phyloP scores from a whole-genome alignment of 1,140 invertebrate species.

The Chironomus tepperi region DNA sequence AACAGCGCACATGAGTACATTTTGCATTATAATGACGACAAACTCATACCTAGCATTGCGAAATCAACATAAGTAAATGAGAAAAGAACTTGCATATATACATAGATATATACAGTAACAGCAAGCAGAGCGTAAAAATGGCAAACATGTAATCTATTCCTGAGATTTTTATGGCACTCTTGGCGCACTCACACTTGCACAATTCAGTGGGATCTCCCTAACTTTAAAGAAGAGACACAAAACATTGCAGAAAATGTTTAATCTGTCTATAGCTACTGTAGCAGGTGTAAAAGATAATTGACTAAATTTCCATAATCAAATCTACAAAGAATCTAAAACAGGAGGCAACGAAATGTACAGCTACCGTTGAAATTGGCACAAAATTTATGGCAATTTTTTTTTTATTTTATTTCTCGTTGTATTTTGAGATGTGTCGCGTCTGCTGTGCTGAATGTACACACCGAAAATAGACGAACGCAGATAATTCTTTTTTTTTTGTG shows the following conservation, averaged over 20 bases:
- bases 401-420: neutral
- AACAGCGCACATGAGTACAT: constrained; percentile 16
- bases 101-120: neutral
- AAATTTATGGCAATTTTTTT: neutral
- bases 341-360: too few species aligned
- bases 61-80: neutral
- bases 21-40: neutral
- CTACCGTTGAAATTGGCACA: neutral
- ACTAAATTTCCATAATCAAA: constrained; percentile 23
- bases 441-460: neutral
- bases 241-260: neutral
- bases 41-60: neutral
- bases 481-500: neutral
- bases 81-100: neutral
- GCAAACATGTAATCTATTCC: constrained; percentile 18
- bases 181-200: neutral
- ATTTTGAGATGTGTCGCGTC: neutral
- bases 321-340: neutral
- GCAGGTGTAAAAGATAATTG: constrained; percentile 24
- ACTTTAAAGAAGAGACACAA: neutral
- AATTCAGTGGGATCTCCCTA: neutral
- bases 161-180: constrained; percentile 21
- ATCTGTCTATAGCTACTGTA: neutral
- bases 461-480: neutral
- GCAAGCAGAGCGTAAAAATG: neutral